Evolutionary conservation across 2,113 vertebrate genomes (phyloP).

Genomic region (Myotis lucifugus): DNA sequence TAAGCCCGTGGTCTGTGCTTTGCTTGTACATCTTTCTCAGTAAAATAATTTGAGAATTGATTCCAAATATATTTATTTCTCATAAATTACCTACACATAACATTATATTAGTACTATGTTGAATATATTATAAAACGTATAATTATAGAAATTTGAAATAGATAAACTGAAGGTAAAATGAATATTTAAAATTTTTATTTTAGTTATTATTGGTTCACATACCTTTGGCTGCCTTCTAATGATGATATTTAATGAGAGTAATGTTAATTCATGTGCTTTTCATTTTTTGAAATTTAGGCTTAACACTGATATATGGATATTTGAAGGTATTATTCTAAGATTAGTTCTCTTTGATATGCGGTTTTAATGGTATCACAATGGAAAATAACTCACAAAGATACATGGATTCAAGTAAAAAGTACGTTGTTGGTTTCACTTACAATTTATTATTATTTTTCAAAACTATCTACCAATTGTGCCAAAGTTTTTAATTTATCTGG

Average conservation of each 20-base stretch:
- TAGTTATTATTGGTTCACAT: conserved; percentile 37
- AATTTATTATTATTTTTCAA: conserved; percentile 57
- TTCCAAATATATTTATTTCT: conserved; percentile 35
- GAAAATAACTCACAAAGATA: conserved; percentile 26
- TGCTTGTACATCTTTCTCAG: background rate
- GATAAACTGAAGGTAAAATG: conserved; percentile 1
- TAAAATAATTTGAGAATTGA: conserved; percentile 22
- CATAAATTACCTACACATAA: background rate
- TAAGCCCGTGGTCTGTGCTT: background rate
- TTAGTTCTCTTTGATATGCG: conserved; percentile 25
- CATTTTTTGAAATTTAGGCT: conserved; percentile 46
- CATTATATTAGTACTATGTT: background rate
- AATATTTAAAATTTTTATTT: conserved; percentile 58
- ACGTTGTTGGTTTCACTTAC: conserved; percentile 42
- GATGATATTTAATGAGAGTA: background rate
- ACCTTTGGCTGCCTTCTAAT: conserved; percentile 30
- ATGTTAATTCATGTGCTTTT: background rate
- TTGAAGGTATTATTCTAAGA: conserved; percentile 53
- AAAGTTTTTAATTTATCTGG: conserved; percentile 19
- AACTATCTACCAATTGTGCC: conserved; percentile 24
- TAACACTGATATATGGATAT: background rate
- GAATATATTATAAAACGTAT: background rate
- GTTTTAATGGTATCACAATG: background rate
- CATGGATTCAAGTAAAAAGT: conserved; percentile 32
- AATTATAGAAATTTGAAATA: conserved; percentile 13